These are phyloP conservation scores for Montipora cactus DNA, from an alignment of 64 coral and sea anemone species.

Conservation along the genomic window DNA sequence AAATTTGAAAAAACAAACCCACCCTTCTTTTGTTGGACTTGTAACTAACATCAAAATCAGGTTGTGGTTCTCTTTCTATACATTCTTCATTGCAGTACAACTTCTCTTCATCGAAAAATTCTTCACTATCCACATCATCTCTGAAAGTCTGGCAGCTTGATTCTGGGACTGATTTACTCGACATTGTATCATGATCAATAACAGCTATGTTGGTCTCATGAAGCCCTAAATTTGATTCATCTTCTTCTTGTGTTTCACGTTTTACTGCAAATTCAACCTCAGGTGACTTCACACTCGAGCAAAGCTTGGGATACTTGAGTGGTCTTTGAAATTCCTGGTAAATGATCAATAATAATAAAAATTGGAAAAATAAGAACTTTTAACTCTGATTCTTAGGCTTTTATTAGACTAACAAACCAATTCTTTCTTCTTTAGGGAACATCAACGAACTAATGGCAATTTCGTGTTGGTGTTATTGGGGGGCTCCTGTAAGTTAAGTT, in stretches of 20 bases:
- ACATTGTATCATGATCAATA: background rate
- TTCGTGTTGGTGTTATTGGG: too few species aligned
- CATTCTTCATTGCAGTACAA: constrained; percentile 93
- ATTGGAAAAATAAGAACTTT: background rate
- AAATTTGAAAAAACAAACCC: background rate
- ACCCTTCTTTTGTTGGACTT: constrained; percentile 59
- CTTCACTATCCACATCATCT: constrained; percentile 78
- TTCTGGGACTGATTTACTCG: constrained; percentile 28
- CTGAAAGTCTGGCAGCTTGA: constrained; percentile 63
- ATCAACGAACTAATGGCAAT: too few species aligned
- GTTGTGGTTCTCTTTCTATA: constrained; percentile 46
- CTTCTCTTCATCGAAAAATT: constrained; percentile 65
- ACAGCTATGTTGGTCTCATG: background rate
- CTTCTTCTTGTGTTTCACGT: background rate
- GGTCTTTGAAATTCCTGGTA: constrained; percentile 23
- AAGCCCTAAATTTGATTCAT: background rate
- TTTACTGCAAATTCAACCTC: background rate
- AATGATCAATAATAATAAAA: background rate
- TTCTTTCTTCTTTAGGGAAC: too few species aligned
- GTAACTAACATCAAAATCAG: background rate
- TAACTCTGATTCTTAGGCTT: background rate
- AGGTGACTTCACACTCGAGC: background rate
- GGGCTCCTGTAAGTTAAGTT: too few species aligned
- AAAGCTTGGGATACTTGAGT: constrained; percentile 4
- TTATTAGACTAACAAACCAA: too few species aligned